Conservation (phyloP, 2,888 invertebrate species). For the Labia minor region DNA sequence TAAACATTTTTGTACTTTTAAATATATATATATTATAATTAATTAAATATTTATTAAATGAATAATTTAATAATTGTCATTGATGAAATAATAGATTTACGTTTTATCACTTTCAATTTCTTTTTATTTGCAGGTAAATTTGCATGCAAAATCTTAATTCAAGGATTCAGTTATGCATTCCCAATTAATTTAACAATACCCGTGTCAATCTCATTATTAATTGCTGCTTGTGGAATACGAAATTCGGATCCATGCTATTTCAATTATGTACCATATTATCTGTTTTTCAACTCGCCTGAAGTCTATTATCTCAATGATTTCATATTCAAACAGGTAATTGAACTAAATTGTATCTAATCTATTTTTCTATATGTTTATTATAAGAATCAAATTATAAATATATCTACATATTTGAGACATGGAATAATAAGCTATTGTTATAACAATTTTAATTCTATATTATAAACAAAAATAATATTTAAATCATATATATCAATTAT, state of each 20-base stretch:
- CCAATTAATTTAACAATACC: conserved; percentile 71
- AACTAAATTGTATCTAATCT: background rate
- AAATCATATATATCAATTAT: no score
- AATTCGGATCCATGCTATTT: conserved; percentile 56
- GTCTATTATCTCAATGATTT: conserved; percentile 45
- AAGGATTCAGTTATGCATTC: conserved; percentile 74
- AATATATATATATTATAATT: no score
- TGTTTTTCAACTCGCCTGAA: conserved; percentile 43
- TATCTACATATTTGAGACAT: background rate
- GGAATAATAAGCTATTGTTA: no score
- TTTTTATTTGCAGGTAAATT: conserved; percentile 50
- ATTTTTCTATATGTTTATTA: no score
- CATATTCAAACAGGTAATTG: conserved; percentile 41
- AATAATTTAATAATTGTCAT: no score
- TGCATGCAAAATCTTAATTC: conserved; percentile 80
- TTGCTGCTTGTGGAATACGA: conserved; percentile 54
- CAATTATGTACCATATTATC: conserved; percentile 41
- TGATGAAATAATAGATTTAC: no score
- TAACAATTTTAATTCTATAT: no score
- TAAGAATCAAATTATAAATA: background rate
- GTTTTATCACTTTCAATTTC: no score
- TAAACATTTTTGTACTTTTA: no score
- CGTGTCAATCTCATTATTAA: conserved; percentile 54
- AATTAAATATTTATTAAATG: no score
- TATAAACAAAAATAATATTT: no score